A percentile compares a stretch with the other conserved stretches of the same genome.
Evolutionary conservation across 2,113 vertebrate species (phyloP).

Genomic region (Cyanocitta stelleri): DNA sequence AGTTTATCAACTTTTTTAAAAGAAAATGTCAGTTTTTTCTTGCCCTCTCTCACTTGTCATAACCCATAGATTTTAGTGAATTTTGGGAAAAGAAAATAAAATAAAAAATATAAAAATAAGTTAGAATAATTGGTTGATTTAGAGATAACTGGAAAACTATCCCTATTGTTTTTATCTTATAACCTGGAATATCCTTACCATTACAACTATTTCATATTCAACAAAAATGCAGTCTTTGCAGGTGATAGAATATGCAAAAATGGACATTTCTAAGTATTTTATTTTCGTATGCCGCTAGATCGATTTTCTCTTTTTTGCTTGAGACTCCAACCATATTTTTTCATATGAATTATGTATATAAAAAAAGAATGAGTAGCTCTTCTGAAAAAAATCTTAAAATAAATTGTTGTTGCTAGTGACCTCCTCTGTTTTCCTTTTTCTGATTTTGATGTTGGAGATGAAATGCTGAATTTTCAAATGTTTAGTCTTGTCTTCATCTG

Average conservation of each 20-base stretch:
- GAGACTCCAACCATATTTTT: not conserved
- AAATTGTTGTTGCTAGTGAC: not conserved
- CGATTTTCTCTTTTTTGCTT: not conserved
- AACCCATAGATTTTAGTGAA: not conserved
- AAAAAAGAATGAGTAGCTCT: not conserved
- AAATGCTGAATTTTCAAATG: not conserved
- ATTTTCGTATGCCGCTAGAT: rapidly evolving
- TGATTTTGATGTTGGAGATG: not conserved
- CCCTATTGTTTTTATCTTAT: not conserved
- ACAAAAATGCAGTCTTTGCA: not conserved
- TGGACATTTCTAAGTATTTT: not conserved
- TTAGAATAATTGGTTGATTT: not conserved
- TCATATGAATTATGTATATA: not conserved
- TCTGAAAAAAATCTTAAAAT: not conserved
- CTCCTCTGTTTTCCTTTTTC: not conserved
- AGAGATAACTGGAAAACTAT: not conserved
- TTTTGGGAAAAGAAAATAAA: not conserved
- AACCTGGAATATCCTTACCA: not conserved
- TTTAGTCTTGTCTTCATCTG: not conserved
- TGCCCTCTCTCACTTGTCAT: not conserved
- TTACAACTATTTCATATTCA: not conserved
- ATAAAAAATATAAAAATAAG: not conserved
- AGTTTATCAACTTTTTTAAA: not conserved
- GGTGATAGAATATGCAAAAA: not conserved
- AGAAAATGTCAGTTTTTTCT: not conserved